phyloP scores from a whole-genome alignment of 1,140 invertebrate species.

The Ips typographus region DNA sequence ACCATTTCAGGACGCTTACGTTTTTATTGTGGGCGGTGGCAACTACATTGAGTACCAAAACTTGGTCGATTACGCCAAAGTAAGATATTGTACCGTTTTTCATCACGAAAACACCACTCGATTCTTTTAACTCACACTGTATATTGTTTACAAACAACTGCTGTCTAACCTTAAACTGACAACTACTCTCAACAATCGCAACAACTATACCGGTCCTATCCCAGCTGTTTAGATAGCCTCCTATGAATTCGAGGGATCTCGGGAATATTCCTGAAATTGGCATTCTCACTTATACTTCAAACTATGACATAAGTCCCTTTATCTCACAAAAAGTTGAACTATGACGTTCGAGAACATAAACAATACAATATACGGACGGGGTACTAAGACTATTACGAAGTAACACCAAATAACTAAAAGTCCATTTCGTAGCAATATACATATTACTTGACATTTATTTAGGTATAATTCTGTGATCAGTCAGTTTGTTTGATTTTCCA shows the following conservation, averaged over 20 bases:
- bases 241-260: too few species aligned
- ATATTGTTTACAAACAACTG: conserved; percentile 13
- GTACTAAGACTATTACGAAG: too few species aligned
- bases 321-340: too few species aligned
- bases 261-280: background rate
- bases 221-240: too few species aligned
- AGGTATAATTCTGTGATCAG: too few species aligned
- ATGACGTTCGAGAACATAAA: too few species aligned
- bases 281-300: background rate
- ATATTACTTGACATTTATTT: too few species aligned
- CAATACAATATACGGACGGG: too few species aligned
- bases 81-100: conserved; percentile 50
- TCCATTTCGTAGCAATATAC: too few species aligned
- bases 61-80: conserved; percentile 91
- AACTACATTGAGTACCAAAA: conserved; percentile 99
- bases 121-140: conserved; percentile 3
- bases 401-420: too few species aligned
- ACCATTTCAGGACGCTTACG: conserved; percentile 85
- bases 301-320: too few species aligned
- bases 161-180: background rate
- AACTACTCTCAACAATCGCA: background rate
- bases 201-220: background rate
- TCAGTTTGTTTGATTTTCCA: conserved; percentile 10
- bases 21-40: conserved; percentile 97
- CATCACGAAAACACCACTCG: too few species aligned